A percentile compares a stretch with the other conserved stretches of the same genome.
Conservation (phyloP, 2,888 invertebrate genomes). For the Andricus quercusramuli region DNA sequence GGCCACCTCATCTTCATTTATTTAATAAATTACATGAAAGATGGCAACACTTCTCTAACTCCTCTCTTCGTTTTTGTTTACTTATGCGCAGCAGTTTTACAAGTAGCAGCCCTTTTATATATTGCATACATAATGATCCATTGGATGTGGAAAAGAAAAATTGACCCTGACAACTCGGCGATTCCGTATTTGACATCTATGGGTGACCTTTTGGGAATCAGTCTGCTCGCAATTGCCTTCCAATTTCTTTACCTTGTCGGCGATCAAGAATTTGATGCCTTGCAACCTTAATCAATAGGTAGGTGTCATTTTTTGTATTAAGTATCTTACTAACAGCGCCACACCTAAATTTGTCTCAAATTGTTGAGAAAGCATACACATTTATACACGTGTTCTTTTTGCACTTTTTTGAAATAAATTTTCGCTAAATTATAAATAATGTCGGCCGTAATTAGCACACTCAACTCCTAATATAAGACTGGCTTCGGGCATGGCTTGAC, state of each 20-base stretch:
- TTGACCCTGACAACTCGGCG: conserved; percentile 88
- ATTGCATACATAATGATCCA: conserved; percentile 84
- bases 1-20: conserved; percentile 89
- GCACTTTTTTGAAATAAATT: too few species aligned
- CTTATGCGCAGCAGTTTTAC: conserved; percentile 83
- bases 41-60: conserved; percentile 84
- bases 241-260: conserved; percentile 83
- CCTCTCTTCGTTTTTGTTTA: conserved; percentile 86
- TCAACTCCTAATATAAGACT: too few species aligned
- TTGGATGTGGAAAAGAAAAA: conserved; percentile 82
- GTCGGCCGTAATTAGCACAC: too few species aligned
- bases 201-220: conserved; percentile 89
- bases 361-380: too few species aligned
- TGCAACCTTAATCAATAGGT: conserved; percentile 56
- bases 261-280: conserved; percentile 79
- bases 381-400: too few species aligned
- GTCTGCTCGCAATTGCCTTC: conserved; percentile 83
- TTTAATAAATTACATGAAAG: conserved; percentile 85
- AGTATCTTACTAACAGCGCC: too few species aligned
- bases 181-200: conserved; percentile 89
- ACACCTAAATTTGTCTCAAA: too few species aligned
- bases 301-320: not conserved
- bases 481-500: too few species aligned
- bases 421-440: too few species aligned
- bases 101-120: conserved; percentile 83